Conservation (phyloP, 2,888 invertebrate species). For the Synergus umbraculus region DNA sequence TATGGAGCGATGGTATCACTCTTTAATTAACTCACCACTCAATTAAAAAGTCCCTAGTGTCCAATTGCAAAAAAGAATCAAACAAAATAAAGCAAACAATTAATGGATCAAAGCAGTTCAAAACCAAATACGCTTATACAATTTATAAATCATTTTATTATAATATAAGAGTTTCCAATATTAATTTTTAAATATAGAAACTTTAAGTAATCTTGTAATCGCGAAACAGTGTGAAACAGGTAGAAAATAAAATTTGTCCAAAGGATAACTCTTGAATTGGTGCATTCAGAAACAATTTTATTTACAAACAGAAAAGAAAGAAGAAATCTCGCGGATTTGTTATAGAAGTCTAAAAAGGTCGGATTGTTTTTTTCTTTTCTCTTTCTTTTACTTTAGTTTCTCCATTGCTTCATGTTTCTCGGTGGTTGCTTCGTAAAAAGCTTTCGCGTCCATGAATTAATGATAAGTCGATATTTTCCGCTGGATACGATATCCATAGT, state of each 20-base stretch:
- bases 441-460: constrained; percentile 51
- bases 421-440: constrained; percentile 22
- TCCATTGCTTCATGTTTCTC: constrained; percentile 34
- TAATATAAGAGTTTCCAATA: too few species aligned
- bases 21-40: neutral
- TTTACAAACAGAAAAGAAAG: constrained; percentile 1
- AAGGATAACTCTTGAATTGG: neutral
- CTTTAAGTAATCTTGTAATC: neutral
- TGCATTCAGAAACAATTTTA: constrained; percentile 16
- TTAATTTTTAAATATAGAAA: neutral
- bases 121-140: neutral
- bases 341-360: constrained; percentile 6
- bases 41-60: neutral
- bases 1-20: neutral
- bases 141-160: too few species aligned
- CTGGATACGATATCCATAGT: constrained; percentile 51
- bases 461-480: constrained; percentile 57
- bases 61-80: neutral
- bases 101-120: neutral
- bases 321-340: neutral
- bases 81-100: neutral
- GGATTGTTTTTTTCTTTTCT: neutral
- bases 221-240: neutral
- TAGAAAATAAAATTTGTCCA: neutral
- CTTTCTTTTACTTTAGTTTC: neutral